These are phyloP conservation scores for Tigriopus californicus DNA, from an alignment of 2,888 invertebrate genomes.

Conservation along the genomic window DNA sequence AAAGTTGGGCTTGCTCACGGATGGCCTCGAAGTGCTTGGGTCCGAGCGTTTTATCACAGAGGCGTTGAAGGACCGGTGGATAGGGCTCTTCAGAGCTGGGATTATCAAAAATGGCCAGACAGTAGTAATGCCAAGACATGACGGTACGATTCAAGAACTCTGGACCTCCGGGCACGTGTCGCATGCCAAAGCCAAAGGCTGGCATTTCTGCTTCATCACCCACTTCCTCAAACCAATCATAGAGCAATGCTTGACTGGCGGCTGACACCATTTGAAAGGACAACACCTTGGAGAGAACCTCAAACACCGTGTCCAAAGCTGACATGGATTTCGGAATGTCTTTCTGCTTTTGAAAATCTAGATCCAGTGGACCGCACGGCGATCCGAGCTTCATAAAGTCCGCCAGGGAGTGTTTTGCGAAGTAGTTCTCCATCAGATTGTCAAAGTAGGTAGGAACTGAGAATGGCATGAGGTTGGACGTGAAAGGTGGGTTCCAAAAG, in stretches of 20 bases:
- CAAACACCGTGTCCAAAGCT: no score
- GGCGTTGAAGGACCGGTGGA: neutral
- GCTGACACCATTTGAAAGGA: no score
- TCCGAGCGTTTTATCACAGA: neutral
- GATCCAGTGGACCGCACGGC: neutral
- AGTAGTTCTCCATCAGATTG: neutral
- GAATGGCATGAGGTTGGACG: neutral
- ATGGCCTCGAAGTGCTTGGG: conserved; percentile 1
- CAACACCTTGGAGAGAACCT: no score
- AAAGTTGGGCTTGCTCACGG: neutral
- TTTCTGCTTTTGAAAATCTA: neutral
- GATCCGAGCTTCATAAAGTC: neutral
- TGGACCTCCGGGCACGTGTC: neutral
- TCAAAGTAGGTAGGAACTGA: neutral
- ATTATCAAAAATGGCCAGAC: neutral
- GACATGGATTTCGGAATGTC: no score
- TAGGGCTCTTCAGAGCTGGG: no score
- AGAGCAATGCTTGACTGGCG: neutral
- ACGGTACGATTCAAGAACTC: conserved; percentile 2
- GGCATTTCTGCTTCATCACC: neutral
- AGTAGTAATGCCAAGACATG: conserved; percentile 14
- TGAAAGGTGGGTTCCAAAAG: conserved; percentile 5
- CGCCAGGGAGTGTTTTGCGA: neutral
- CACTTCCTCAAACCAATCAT: neutral
- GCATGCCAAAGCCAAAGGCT: neutral